These are phyloP conservation scores for Epizoanthus rinbou DNA, from an alignment of 92 coral and sea anemone genomes.

Conservation along the genomic window DNA sequence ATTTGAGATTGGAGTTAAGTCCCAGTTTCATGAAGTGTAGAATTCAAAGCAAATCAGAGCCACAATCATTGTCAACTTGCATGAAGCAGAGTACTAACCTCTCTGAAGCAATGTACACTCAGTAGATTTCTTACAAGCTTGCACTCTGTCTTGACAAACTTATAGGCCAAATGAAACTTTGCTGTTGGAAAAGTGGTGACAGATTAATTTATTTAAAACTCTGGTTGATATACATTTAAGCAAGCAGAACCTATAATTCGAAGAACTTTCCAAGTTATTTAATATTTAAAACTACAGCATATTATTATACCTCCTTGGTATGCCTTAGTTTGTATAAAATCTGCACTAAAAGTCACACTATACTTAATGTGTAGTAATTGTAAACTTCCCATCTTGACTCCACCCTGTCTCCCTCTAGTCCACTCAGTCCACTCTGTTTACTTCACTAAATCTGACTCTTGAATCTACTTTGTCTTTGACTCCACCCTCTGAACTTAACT, in stretches of 20 bases:
- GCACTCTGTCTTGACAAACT: constrained; percentile 98
- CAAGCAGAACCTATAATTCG: no score
- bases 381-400: no score
- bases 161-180: constrained; percentile 87
- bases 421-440: neutral
- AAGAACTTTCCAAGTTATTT: no score
- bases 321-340: no score
- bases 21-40: neutral
- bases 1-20: neutral
- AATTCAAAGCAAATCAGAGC: neutral
- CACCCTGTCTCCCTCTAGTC: no score
- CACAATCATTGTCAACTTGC: constrained; percentile 57
- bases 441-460: neutral
- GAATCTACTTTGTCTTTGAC: neutral
- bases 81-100: constrained; percentile 61
- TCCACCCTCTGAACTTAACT: neutral
- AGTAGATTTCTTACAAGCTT: constrained; percentile 94
- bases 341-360: no score
- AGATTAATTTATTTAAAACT: no score
- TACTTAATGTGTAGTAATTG: no score
- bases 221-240: neutral
- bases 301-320: no score
- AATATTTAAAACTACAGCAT: neutral
- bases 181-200: constrained; percentile 54
- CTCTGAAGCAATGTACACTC: constrained; percentile 90